Evolutionary conservation across 1,140 invertebrate genomes (phyloP).

Genomic region (Leptinotarsa defecta): DNA sequence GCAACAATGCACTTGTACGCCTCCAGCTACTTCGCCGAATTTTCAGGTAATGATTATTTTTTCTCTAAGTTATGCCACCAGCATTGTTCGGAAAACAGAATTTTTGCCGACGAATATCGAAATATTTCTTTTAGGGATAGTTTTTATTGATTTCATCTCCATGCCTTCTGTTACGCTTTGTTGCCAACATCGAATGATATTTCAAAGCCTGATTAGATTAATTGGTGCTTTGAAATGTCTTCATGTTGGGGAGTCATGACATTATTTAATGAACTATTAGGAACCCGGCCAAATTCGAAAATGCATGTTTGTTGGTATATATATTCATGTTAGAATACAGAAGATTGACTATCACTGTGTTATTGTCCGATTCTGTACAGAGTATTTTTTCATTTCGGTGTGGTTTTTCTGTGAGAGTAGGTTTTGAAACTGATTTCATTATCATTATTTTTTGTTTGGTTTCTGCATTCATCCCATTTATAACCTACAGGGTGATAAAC

Average conservation of each 20-base stretch:
- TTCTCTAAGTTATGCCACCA: conserved; percentile 5
- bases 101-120: conserved; percentile 2
- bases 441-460: too few relatives aligned
- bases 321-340: background rate
- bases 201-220: conserved; percentile 17
- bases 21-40: conserved; percentile 49
- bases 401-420: too few relatives aligned
- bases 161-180: background rate
- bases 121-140: background rate
- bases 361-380: too few relatives aligned
- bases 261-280: conserved; percentile 24
- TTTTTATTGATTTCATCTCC: background rate
- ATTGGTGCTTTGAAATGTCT: conserved; percentile 5
- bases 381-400: too few relatives aligned
- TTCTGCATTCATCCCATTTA: too few relatives aligned
- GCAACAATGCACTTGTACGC: conserved; percentile 40
- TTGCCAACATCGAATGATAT: conserved; percentile 17
- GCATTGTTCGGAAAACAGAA: background rate
- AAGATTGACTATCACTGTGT: background rate
- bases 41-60: conserved; percentile 48
- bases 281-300: conserved; percentile 21
- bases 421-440: too few relatives aligned
- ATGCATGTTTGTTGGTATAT: background rate
- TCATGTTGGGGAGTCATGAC: background rate
- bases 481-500: too few relatives aligned